A percentile compares a stretch with the other conserved stretches of the same genome.
phyloP scores from a whole-genome alignment of 2,113 vertebrate species.

The Cygnus buccinator region DNA sequence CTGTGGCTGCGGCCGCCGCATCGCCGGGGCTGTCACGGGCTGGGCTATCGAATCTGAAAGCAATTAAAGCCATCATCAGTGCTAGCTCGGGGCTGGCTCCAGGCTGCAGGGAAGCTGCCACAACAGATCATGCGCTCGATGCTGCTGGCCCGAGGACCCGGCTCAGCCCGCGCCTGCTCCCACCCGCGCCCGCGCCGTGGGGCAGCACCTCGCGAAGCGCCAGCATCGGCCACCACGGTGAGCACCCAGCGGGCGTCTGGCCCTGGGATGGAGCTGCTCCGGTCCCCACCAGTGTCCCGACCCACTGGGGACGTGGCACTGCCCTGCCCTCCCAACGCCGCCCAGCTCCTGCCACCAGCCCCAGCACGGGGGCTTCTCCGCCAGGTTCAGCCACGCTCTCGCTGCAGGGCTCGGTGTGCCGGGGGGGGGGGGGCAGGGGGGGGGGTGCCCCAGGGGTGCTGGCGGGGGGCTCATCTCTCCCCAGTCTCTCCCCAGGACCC shows the following conservation, averaged over 20 bases:
- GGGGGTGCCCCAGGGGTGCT: neutral
- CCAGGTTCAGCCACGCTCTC: no score
- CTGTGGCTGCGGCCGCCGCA: neutral
- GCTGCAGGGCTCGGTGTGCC: neutral
- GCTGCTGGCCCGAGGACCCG: conserved; percentile 65
- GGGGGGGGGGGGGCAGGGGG: neutral
- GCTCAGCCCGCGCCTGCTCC: neutral
- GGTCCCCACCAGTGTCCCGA: neutral
- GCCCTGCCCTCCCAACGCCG: neutral
- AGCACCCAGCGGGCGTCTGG: neutral
- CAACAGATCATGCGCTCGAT: conserved; percentile 72
- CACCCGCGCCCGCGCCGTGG: neutral
- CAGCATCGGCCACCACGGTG: neutral
- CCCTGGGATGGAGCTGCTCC: neutral
- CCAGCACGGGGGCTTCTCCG: no score
- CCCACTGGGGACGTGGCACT: neutral
- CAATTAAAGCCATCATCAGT: conserved; percentile 83
- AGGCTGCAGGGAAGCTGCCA: conserved; percentile 81
- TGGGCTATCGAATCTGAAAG: conserved; percentile 78
- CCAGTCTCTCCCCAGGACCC: neutral
- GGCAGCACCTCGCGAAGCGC: neutral
- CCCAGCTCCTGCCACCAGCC: neutral
- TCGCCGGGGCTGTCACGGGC: conserved; percentile 58
- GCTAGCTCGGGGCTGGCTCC: conserved; percentile 80
- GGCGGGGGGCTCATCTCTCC: fast-evolving